Evolutionary conservation across 2,797 vertebrate species (phyloP), one percentile per base, ranked within the genome.

Genomic region (Dromococcyx pavoninus): DNA sequence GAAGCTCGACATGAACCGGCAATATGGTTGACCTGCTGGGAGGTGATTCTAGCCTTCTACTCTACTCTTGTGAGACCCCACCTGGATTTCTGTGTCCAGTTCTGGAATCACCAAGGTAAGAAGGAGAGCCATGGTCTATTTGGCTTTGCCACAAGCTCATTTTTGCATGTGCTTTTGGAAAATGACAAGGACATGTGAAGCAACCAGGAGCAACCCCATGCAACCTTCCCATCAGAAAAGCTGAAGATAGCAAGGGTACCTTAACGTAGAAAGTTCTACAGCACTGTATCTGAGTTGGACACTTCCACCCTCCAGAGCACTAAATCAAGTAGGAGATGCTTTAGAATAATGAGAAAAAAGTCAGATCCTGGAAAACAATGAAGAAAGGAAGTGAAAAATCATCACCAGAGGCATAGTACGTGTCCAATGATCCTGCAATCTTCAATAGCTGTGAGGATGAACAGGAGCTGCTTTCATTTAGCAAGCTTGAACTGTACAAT

Each of bases 121-220:
- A n/a, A n/a, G n/a, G n/a, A n/a, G n/a, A 71, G 41, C 5, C 39
- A 15, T 15, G 1, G 2, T 37, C 7, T 62, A 28, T 4, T 22
- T 16, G 4, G 17, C 7, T 70, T 27, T 43, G 12, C 2, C 23
- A 18, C 18, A 11, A 10, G 5, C 10, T 81, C 6, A 0, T 44
- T 17, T 65, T 23, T 35, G 6, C 16, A 4, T n/a, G 3, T 44
- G n/a, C 13, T 43, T 41, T 41, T 70, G 24, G 9, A 23, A 73
- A 61, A 11, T 10, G 12, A n/a, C 0, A 2, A 28, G 32, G 17
- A 80, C 9, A 46, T 32, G 12, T 37, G 44, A 69, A 46, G 15
- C 33, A 51, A 44, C 6, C 6, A 57, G 50, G 14, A 64, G 2
- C 10, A 61, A 16, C 18, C 10, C 10, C 2, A 0, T 16, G 8